Percentiles rank a stretch among this genome's conserved stretches.
These are phyloP conservation scores for Polyploca ridens DNA, from an alignment of 2,888 invertebrate genomes.

Conservation along the genomic window DNA sequence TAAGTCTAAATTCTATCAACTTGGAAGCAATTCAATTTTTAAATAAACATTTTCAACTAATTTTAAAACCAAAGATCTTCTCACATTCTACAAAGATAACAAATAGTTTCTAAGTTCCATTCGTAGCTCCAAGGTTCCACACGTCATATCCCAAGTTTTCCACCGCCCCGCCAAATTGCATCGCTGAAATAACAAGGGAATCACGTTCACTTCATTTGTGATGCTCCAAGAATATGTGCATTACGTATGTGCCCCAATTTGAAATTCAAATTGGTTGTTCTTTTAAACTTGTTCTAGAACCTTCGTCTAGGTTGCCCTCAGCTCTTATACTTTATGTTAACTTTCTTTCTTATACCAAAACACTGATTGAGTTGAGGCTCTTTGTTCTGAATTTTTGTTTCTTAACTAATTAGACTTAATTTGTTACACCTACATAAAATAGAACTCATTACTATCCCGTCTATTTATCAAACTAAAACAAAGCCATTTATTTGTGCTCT, in stretches of 20 bases:
- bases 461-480: not conserved
- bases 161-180: not conserved
- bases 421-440: not conserved
- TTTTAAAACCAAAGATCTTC: not conserved
- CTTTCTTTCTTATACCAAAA: not conserved
- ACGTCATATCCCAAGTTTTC: not conserved
- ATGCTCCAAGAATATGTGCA: not conserved
- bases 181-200: conserved; percentile 2
- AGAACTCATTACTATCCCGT: not conserved
- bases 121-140: not conserved
- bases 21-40: too few species aligned
- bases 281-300: not conserved
- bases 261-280: not conserved
- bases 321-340: not conserved
- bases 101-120: not conserved
- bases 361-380: not conserved
- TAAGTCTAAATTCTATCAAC: too few species aligned
- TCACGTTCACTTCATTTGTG: conserved; percentile 2
- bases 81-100: not conserved
- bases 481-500: not conserved
- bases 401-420: not conserved
- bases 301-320: not conserved
- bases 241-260: not conserved
- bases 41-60: not conserved
- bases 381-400: not conserved